A percentile compares a stretch with the other conserved stretches of the same genome.
Conservation (phyloP, 2,888 invertebrate genomes). For the Salpingus planirostris region DNA sequence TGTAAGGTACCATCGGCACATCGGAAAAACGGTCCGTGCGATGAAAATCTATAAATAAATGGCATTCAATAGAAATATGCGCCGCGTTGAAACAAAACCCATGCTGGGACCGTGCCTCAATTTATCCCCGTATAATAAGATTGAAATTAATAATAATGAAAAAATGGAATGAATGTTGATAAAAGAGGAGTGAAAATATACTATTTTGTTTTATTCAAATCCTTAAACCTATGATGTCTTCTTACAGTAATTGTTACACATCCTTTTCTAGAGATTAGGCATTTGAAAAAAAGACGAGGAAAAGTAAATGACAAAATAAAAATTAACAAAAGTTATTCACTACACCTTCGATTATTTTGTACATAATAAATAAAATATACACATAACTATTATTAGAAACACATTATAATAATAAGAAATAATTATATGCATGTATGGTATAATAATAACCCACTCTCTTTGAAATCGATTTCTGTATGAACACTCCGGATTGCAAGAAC, state of each 20-base stretch:
- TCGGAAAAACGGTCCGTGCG: too few species aligned
- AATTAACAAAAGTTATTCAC: slow-evolving; percentile 14
- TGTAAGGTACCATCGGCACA: too few species aligned
- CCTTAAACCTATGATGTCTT: slow-evolving; percentile 29
- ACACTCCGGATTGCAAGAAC: slow-evolving; percentile 41
- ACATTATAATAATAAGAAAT: slow-evolving; percentile 13
- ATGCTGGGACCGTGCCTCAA: too few species aligned
- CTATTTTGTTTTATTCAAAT: slow-evolving; percentile 30
- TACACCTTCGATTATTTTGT: slow-evolving; percentile 14
- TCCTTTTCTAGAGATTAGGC: slow-evolving; percentile 15
- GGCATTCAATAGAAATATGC: too few species aligned
- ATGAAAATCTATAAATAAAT: too few species aligned
- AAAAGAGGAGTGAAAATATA: slow-evolving; percentile 22
- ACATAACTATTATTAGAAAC: slow-evolving; percentile 19
- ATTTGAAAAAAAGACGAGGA: slow-evolving; percentile 25
- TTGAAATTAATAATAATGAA: too few species aligned
- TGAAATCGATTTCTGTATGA: slow-evolving; percentile 28
- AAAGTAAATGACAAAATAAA: slow-evolving; percentile 20
- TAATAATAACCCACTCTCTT: slow-evolving; percentile 30
- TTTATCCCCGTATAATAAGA: too few species aligned
- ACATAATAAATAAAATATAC: slow-evolving; percentile 16
- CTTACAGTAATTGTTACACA: slow-evolving; percentile 23
- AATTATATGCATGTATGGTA: too few species aligned
- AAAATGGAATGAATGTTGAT: too few species aligned
- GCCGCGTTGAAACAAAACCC: too few species aligned